Percentiles rank a stretch among this genome's conserved stretches.
These are phyloP conservation scores for Peromyscus eremicus DNA, from an alignment of 2,797 vertebrate species.

Conservation along the genomic window DNA sequence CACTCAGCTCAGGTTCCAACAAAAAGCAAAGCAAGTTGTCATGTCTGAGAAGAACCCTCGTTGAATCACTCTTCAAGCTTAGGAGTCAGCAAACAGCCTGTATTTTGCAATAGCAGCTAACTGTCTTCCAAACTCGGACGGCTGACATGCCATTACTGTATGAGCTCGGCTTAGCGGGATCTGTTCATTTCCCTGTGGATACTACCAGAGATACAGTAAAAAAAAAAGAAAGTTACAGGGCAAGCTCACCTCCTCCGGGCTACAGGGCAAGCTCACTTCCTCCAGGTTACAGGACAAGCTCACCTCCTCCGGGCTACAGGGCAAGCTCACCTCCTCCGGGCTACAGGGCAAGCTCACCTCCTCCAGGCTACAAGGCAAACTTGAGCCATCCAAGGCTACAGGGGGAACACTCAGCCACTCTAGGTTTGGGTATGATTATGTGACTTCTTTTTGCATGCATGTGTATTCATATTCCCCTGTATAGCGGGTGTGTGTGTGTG, in stretches of 20 bases:
- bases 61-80: slow-evolving; percentile 20
- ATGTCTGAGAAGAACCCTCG: not conserved
- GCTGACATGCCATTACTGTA: slow-evolving; percentile 57
- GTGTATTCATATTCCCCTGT: not conserved
- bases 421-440: not conserved
- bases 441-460: not conserved
- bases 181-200: slow-evolving; percentile 53
- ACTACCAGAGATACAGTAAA: slow-evolving; percentile 22
- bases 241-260: not conserved
- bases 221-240: not conserved
- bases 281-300: not conserved
- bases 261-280: not conserved
- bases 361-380: not conserved
- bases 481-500: too few species aligned
- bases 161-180: slow-evolving; percentile 37
- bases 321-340: not conserved
- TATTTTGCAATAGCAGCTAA: not conserved
- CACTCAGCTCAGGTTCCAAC: slow-evolving; percentile 15
- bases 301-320: not conserved
- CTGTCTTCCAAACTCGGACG: slow-evolving; percentile 30
- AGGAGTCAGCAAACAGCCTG: slow-evolving; percentile 40
- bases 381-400: not conserved
- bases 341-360: slow-evolving; percentile 8
- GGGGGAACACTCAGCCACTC: not conserved
- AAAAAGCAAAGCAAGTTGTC: slow-evolving; percentile 46